phyloP scores from a whole-genome alignment of 2,888 invertebrate species.

The Pheosia tremula region DNA sequence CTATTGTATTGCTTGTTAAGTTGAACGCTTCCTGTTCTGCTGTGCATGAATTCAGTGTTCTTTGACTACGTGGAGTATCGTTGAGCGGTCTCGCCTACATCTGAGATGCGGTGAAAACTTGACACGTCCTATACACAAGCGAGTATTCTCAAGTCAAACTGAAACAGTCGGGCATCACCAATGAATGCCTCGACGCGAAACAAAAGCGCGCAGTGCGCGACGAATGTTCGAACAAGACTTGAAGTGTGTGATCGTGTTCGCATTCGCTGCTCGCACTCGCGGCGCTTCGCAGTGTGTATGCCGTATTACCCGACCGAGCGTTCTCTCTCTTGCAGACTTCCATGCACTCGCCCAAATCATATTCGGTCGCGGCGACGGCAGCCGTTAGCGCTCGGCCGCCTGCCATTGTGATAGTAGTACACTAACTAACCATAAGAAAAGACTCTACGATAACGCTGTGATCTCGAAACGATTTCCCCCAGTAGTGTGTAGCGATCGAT shows the following conservation, averaged over 20 bases:
- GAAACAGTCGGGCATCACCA: conserved; percentile 4
- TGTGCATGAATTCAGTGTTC: conserved; percentile 53
- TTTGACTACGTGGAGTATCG: conserved; percentile 23
- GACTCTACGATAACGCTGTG: conserved; percentile 75
- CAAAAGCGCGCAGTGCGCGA: conserved; percentile 1
- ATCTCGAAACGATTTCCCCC: conserved; percentile 73
- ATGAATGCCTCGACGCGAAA: conserved; percentile 2
- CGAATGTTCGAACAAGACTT: not conserved
- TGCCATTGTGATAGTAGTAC: conserved; percentile 62
- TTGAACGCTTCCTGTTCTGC: conserved; percentile 46
- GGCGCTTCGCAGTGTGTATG: conserved; percentile 28
- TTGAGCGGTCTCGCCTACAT: conserved; percentile 28
- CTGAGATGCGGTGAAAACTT: not conserved
- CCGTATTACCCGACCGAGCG: conserved; percentile 63
- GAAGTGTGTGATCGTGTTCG: not conserved
- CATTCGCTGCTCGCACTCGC: conserved; percentile 3
- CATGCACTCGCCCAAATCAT: conserved; percentile 90
- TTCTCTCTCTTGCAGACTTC: conserved; percentile 89
- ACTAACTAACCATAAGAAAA: conserved; percentile 72
- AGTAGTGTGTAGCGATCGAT: conserved; percentile 63
- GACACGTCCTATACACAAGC: not conserved
- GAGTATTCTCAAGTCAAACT: conserved; percentile 1
- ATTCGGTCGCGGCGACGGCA: conserved; percentile 86
- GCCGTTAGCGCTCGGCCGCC: conserved; percentile 79
- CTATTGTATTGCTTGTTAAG: conserved; percentile 39